These are phyloP conservation scores for Telenomus remus DNA, from an alignment of 1,140 invertebrate species.

Conservation along the genomic window DNA sequence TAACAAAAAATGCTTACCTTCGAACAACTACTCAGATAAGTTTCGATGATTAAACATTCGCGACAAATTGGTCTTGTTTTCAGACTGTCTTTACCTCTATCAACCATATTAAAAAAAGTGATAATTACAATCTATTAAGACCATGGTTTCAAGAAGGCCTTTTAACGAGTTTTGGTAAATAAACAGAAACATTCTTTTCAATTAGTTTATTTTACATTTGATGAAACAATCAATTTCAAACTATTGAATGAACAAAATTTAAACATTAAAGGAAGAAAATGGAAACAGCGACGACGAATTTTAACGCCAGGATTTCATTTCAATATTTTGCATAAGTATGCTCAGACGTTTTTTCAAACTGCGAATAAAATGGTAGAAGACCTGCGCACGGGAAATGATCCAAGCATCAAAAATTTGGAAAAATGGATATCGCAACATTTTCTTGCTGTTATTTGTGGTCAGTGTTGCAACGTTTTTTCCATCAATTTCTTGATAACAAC, in stretches of 20 bases:
- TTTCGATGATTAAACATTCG: neutral
- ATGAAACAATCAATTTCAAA: no score
- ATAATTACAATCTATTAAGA: slow-evolving; percentile 20
- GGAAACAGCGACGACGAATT: slow-evolving; percentile 85
- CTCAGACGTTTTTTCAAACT: slow-evolving; percentile 67
- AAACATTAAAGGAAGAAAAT: slow-evolving; percentile 82
- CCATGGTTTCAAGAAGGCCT: slow-evolving; percentile 37
- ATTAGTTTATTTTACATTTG: no score
- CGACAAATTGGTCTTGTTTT: slow-evolving; percentile 19
- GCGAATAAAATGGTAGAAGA: slow-evolving; percentile 47
- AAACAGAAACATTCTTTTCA: no score
- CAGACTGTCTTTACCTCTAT: slow-evolving; percentile 28
- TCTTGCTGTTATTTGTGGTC: slow-evolving; percentile 87
- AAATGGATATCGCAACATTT: slow-evolving; percentile 83
- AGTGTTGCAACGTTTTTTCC: slow-evolving; percentile 57
- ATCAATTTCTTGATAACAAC: neutral
- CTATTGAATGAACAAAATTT: no score
- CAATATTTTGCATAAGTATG: slow-evolving; percentile 87
- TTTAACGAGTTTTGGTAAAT: slow-evolving; percentile 31
- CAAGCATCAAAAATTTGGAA: slow-evolving; percentile 77
- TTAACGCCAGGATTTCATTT: slow-evolving; percentile 94
- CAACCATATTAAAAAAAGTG: slow-evolving; percentile 38
- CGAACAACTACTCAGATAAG: no score
- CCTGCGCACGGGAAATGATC: slow-evolving; percentile 62
- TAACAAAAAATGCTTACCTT: neutral